phyloP scores from a whole-genome alignment of 2,888 invertebrate species.

The Balanococcus diminutus region DNA sequence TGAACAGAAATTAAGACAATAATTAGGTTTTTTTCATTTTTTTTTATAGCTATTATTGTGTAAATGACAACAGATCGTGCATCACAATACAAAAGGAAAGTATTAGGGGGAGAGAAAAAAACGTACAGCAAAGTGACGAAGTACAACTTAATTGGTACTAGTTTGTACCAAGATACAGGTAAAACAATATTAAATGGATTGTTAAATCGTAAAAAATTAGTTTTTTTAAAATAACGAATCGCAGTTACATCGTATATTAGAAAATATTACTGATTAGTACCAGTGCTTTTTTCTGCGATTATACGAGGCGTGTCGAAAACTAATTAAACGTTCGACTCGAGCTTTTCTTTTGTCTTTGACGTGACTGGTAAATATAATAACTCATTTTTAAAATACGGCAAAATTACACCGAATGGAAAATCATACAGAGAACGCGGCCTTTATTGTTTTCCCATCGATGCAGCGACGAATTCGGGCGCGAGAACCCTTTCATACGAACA shows the following conservation, averaged over 20 bases:
- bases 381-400: background rate
- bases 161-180: slow-evolving; percentile 7
- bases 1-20: background rate
- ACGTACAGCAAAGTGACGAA: slow-evolving; percentile 6
- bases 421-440: background rate
- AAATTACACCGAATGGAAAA: background rate
- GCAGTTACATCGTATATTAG: background rate
- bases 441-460: slow-evolving; percentile 3
- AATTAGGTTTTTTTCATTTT: background rate
- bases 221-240: slow-evolving; percentile 20
- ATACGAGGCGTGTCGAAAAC: slow-evolving; percentile 37
- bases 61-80: slow-evolving; percentile 2
- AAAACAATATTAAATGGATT: background rate
- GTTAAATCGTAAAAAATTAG: slow-evolving; percentile 26
- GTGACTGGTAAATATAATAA: background rate
- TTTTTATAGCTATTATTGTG: slow-evolving; percentile 1
- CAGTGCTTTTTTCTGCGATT: slow-evolving; percentile 25
- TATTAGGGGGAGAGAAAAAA: background rate
- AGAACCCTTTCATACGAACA: background rate
- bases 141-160: slow-evolving; percentile 31
- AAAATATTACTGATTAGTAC: slow-evolving; percentile 6
- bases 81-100: background rate
- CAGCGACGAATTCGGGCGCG: background rate
- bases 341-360: background rate
- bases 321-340: slow-evolving; percentile 7